A percentile compares a stretch with the other conserved stretches of the same genome.
These are phyloP conservation scores for Pelodiscus sinensis DNA, from an alignment of 2,113 vertebrate genomes.

Conservation along the genomic window DNA sequence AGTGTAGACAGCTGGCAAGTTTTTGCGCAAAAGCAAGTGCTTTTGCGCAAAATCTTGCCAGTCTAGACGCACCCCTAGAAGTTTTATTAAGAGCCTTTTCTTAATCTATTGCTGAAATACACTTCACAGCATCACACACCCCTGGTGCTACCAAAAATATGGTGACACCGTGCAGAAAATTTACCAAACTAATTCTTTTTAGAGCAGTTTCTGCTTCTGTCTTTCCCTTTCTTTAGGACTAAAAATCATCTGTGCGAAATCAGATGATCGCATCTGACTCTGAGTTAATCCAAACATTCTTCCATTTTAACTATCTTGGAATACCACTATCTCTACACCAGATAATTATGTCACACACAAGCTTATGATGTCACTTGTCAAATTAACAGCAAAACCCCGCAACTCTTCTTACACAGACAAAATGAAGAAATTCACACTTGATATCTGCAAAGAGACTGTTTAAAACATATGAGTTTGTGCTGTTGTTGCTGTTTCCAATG, in stretches of 20 bases:
- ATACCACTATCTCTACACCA: not conserved
- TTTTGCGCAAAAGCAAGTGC: too few relatives aligned
- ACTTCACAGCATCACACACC: not conserved
- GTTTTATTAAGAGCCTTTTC: not conserved
- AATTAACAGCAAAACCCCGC: not conserved
- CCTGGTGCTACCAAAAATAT: not conserved
- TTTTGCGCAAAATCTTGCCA: too few relatives aligned
- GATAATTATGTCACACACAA: not conserved
- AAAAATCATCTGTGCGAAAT: not conserved
- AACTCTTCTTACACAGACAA: not conserved
- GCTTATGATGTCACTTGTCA: not conserved
- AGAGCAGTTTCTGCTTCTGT: not conserved
- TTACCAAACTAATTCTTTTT: not conserved
- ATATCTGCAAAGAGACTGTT: not conserved
- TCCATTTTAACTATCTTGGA: not conserved
- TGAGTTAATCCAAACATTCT: not conserved
- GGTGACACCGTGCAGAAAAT: not conserved
- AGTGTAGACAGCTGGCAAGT: too few relatives aligned
- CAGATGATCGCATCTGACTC: not conserved
- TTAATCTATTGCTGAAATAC: not conserved
- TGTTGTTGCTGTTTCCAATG: not conserved
- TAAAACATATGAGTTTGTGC: not conserved
- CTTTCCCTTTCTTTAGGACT: not conserved
- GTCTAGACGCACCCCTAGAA: too few relatives aligned
- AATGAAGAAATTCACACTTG: not conserved